phyloP scores from a whole-genome alignment of 2,113 vertebrate genomes.

The Melanocharis versteri region DNA sequence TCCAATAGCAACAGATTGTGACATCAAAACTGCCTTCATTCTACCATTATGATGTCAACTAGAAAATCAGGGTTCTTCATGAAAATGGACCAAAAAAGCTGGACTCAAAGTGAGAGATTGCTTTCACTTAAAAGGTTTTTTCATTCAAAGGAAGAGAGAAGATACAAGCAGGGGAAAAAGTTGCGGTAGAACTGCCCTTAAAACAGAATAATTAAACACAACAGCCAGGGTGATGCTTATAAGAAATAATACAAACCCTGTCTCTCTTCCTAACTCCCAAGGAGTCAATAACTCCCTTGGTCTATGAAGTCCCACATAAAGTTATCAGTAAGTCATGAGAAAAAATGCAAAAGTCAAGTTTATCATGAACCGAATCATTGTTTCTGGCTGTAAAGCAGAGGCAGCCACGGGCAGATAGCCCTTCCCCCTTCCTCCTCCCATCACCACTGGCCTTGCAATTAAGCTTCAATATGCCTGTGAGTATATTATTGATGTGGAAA shows the following conservation, averaged over 20 bases:
- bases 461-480: slow-evolving; percentile 1
- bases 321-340: slow-evolving; percentile 58
- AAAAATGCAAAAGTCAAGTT: slow-evolving; percentile 56
- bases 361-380: slow-evolving; percentile 48
- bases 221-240: not conserved
- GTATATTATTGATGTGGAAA: slow-evolving; percentile 35
- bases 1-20: not conserved
- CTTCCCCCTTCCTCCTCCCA: not conserved
- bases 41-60: not conserved
- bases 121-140: not conserved
- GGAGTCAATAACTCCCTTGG: slow-evolving; percentile 43
- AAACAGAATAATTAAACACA: not conserved
- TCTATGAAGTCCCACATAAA: slow-evolving; percentile 8
- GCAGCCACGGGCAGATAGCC: not conserved
- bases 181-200: not conserved
- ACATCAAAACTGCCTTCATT: not conserved
- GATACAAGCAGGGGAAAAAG: not conserved
- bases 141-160: not conserved
- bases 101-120: not conserved
- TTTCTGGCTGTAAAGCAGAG: slow-evolving; percentile 39
- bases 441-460: slow-evolving; percentile 2
- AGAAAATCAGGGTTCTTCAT: not conserved
- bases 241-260: not conserved
- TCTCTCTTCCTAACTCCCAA: slow-evolving; percentile 33
- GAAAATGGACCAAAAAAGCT: not conserved